Evolutionary conservation across 30 jellyfish, hydroid and myxozoan species (phyloP), one percentile per base, ranked within the genome.

Genomic region (Hydra vulgaris): DNA sequence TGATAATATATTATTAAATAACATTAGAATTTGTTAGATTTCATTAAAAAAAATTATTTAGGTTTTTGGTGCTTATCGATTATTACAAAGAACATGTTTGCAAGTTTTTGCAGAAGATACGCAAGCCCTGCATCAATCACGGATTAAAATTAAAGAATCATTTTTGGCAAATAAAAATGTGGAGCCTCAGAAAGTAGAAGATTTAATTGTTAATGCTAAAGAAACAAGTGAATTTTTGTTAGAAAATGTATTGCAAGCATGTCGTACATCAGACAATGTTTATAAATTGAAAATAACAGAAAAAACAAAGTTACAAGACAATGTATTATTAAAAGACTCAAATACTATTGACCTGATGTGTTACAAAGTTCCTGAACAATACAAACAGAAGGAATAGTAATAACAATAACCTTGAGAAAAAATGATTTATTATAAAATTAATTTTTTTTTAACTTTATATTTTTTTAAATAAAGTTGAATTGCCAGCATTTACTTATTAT

Each of bases 211-310:
- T 21, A 25, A 16, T 23, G 87, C 87, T 26, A 70, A 80, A n/a
- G 87, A 80, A 25, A 80, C 87, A 19, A 66, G 54, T 22, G 87
- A 80, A 20, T 80, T 80, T 52, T 70, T 80, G 26, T n/a, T 22
- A 21, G 18, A 23, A 26, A 84, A 84, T 21, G 87, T 80, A 16
- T 16, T 80, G 23, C 87, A 80, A 66, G 87, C 73, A 18, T 22
- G 18, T 18, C 21, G 21, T 66, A 8, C 26, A 23, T 52, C 27
- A 78, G 20, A 70, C 27, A 26, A 70, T 24, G 25, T 55, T 66
- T 80, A 80, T 24, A 80, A 80, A 80, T 73, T 80, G 25, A 80
- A 80, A 23, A 80, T 80, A 66, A 80, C 83, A 21, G 68, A 80
- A 66, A 21, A 69, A 21, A 80, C 87, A 7, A 80, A 80, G 54